Conservation (phyloP, 64 coral and sea anemone genomes). For the Acropora yongei region DNA sequence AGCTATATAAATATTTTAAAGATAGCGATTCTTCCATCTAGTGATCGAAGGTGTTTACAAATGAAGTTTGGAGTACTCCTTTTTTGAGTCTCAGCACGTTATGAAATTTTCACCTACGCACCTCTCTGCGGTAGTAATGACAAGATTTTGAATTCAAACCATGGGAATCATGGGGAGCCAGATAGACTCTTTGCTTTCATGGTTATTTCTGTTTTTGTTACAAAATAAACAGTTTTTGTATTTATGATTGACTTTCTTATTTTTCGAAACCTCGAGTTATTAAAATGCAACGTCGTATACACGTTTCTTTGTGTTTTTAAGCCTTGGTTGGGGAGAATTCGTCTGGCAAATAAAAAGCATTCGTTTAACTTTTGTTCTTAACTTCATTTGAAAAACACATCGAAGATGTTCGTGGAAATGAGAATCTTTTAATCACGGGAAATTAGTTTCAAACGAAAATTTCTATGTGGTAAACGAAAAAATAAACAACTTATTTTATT, state of each 20-base stretch:
- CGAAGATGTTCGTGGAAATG: too few relatives aligned
- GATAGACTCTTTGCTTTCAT: neutral
- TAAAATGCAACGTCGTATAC: neutral
- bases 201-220: constrained; percentile 28
- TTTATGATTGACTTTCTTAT: constrained; percentile 6
- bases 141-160: neutral
- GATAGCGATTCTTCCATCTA: neutral
- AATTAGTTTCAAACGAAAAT: too few relatives aligned
- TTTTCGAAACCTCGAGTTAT: neutral
- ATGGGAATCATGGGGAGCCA: neutral
- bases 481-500: too few relatives aligned
- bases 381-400: too few relatives aligned
- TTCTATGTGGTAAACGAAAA: too few relatives aligned
- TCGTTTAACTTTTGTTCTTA: too few relatives aligned
- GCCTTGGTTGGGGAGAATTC: too few relatives aligned
- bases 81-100: neutral
- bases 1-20: neutral
- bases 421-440: too few relatives aligned
- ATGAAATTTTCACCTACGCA: neutral
- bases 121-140: neutral
- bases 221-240: neutral
- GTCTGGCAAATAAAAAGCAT: too few relatives aligned
- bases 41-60: neutral
- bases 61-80: neutral
- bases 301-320: neutral